Percentiles rank a stretch among this genome's conserved stretches.
Conservation (phyloP, 37 sponge, comb jelly and placozoan species). For the Axinella damicornis region DNA sequence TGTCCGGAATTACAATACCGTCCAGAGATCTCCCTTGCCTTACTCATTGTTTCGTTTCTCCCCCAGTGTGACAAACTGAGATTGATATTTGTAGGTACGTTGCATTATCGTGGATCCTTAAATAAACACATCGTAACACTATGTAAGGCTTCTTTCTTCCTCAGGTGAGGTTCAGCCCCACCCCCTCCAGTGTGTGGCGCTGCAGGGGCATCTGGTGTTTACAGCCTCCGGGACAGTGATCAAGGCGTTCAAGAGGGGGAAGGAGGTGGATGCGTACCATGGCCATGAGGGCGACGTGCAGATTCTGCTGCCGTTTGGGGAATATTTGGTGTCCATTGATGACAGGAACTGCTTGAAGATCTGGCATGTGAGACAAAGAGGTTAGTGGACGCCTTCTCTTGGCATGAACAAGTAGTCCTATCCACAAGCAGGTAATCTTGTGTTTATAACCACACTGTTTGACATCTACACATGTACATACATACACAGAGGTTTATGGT, state of each 20-base stretch:
- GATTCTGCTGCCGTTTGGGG: constrained; percentile 82
- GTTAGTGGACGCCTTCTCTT: no score
- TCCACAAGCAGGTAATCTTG: no score
- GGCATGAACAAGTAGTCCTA: no score
- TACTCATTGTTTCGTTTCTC: neutral
- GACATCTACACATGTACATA: no score
- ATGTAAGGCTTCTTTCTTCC: neutral
- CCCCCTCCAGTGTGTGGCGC: constrained; percentile 63
- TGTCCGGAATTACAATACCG: no score
- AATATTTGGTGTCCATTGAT: constrained; percentile 88
- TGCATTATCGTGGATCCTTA: neutral
- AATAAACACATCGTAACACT: no score
- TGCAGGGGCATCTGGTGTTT: constrained; percentile 45
- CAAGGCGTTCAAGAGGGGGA: constrained; percentile 69
- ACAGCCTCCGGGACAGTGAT: constrained; percentile 53
- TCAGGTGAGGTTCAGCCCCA: constrained; percentile 60
- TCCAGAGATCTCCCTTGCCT: no score
- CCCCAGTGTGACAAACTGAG: constrained; percentile 79
- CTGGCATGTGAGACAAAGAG: constrained; percentile 61
- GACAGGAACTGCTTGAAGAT: constrained; percentile 64
- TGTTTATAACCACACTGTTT: no score
- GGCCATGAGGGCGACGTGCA: constrained; percentile 67
- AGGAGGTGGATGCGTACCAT: constrained; percentile 48
- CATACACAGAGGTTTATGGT: constrained; percentile 80
- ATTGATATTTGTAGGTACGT: constrained; percentile 70